phyloP scores from a whole-genome alignment of 2,113 vertebrate genomes.

The Sminthopsis crassicaudata region DNA sequence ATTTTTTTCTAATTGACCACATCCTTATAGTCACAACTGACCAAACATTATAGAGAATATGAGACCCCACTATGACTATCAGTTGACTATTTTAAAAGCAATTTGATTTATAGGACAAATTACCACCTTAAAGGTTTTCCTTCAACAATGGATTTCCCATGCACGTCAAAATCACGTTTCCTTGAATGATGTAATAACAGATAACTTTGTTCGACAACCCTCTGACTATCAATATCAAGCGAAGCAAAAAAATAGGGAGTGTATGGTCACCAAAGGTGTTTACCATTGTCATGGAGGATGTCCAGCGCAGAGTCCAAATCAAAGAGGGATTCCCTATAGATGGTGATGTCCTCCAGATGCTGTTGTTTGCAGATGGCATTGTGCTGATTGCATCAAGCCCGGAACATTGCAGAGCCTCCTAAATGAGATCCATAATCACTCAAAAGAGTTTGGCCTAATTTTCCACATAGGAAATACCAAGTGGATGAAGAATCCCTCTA shows the following conservation, averaged over 20 bases:
- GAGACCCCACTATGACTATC: neutral
- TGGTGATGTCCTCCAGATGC: slow-evolving; percentile 3
- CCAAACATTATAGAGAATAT: neutral
- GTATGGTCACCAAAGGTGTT: slow-evolving; percentile 1
- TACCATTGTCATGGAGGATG: neutral
- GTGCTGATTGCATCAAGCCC: slow-evolving; percentile 3
- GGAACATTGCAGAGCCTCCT: slow-evolving; percentile 3
- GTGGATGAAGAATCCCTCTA: neutral
- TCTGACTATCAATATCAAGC: neutral
- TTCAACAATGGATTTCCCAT: neutral
- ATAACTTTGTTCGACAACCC: neutral
- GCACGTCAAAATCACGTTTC: neutral
- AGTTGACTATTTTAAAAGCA: neutral
- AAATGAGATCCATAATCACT: slow-evolving; percentile 6
- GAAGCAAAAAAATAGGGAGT: slow-evolving; percentile 2
- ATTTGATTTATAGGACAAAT: neutral
- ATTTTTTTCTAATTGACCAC: neutral
- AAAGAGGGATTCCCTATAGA: slow-evolving; percentile 1
- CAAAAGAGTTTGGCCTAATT: slow-evolving; percentile 5
- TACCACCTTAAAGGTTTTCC: neutral
- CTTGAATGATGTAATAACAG: neutral
- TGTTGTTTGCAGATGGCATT: slow-evolving; percentile 5
- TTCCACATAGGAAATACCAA: slow-evolving; percentile 5
- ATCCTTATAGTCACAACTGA: neutral
- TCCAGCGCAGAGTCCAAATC: slow-evolving; percentile 4